These are phyloP conservation scores for Melanotaenia pygmaea DNA, from an alignment of 2,797 vertebrate species.

Conservation along the genomic window DNA sequence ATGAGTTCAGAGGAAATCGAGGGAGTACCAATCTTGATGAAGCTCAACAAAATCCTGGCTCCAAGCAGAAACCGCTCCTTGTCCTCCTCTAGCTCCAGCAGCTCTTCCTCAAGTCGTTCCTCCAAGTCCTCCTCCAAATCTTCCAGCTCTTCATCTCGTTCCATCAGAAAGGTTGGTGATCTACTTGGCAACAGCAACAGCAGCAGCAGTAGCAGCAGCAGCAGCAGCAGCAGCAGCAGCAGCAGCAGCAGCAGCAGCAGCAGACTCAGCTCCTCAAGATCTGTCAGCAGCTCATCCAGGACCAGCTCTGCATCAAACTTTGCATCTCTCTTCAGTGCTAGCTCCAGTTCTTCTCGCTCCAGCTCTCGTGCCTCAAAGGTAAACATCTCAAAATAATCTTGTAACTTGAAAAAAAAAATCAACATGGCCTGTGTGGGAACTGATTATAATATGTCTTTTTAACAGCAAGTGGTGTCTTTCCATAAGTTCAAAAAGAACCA, in stretches of 20 bases:
- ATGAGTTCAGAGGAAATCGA: constrained; percentile 50
- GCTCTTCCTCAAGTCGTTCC: constrained; percentile 48
- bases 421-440: neutral
- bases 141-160: constrained; percentile 43
- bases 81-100: constrained; percentile 62
- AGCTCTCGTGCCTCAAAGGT: constrained; percentile 51
- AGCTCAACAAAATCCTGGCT: constrained; percentile 81
- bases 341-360: constrained; percentile 68
- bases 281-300: constrained; percentile 29
- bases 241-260: constrained; percentile 16
- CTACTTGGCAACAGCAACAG: constrained; percentile 10
- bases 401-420: neutral
- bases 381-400: neutral
- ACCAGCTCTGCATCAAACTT: constrained; percentile 65
- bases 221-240: constrained; percentile 12
- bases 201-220: constrained; percentile 24
- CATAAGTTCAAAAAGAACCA: constrained; percentile 67
- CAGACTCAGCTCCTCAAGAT: constrained; percentile 32
- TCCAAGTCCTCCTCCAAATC: constrained; percentile 35
- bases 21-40: constrained; percentile 68
- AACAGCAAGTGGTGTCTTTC: constrained; percentile 34
- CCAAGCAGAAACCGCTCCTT: constrained; percentile 50
- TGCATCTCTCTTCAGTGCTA: constrained; percentile 60
- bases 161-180: constrained; percentile 1
- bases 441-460: constrained; percentile 30